Evolutionary conservation across 2,888 invertebrate genomes (phyloP), one percentile per base, ranked within the genome.

Genomic region (Athalia circularis): DNA sequence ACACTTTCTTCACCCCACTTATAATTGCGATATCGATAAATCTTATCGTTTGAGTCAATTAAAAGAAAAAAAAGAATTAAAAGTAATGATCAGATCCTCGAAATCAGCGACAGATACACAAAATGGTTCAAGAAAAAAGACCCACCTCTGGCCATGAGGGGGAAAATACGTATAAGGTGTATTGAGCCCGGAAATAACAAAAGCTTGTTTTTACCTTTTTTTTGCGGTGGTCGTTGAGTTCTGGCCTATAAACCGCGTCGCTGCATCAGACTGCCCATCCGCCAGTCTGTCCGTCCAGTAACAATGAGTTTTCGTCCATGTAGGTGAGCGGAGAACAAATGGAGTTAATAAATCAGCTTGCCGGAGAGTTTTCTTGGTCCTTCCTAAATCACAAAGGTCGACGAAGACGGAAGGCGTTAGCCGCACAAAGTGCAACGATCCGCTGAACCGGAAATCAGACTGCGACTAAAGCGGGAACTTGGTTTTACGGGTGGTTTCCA

Each of bases 291-390:
- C 47, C 45, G 62, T 62, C 62, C 48, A 29, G 13, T 62, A 15
- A 29, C 29, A 29, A 29, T 29, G 3, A 75, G 70, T 15, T 47
- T 13, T 59, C 4, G 7, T 4, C 13, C 50, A 47, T 62, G 59
- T 50, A 61, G 50, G 64, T 52, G 75, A 61, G 11, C 29, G 15
- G 45, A 50, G 48, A 75, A 50, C 75, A 52, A 75, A 75, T 75
- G 75, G 75, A 43, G 62, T 75, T 75, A 50, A 75, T 75, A 75
- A 75, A 75, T 75, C 75, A 72, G 47, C 72, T 62, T 8, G 61
- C 29, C 29, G 2, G 29, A 29, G 29, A 62, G 62, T 75, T 75
- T 75, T 75, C 75, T 75, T 75, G 62, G 62, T 9, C 75, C 50
- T 75, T 75, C 62, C 75, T 75, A 64, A 75, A 75, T 62, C 75